phyloP scores from a whole-genome alignment of 2,113 vertebrate species.

The Cnemophilus loriae region DNA sequence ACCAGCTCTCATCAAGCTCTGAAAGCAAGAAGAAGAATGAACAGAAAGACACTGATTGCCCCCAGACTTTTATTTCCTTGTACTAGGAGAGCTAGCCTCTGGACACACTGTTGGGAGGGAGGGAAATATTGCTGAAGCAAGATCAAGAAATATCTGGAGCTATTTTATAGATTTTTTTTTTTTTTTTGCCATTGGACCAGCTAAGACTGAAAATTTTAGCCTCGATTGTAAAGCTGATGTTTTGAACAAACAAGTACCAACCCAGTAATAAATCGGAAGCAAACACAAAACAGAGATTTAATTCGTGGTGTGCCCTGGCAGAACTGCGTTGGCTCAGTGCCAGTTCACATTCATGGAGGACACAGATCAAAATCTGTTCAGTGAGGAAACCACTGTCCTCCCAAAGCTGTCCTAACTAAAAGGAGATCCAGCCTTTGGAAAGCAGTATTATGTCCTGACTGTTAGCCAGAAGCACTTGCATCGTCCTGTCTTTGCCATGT shows the following conservation, averaged over 20 bases:
- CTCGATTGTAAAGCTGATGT: neutral
- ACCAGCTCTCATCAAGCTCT: neutral
- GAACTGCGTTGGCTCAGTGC: neutral
- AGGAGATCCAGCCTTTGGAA: neutral
- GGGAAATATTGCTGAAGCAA: neutral
- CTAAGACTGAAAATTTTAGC: neutral
- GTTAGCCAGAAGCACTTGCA: neutral
- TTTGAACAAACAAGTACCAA: neutral
- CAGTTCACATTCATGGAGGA: neutral
- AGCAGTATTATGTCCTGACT: neutral
- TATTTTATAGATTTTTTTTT: neutral
- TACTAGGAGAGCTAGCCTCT: slow-evolving; percentile 15
- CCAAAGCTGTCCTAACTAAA: neutral
- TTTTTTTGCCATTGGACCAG: neutral
- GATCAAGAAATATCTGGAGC: neutral
- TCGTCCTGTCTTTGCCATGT: neutral
- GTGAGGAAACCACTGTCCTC: neutral
- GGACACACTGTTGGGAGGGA: neutral
- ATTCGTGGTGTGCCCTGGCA: neutral
- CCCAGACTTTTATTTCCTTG: neutral
- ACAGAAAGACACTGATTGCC: neutral
- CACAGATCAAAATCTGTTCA: neutral
- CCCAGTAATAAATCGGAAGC: neutral
- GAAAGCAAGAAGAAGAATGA: neutral
- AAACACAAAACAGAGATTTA: neutral